Evolutionary conservation across 2,797 vertebrate genomes (phyloP).

Genomic region (Helicolenus hilgendorfi): DNA sequence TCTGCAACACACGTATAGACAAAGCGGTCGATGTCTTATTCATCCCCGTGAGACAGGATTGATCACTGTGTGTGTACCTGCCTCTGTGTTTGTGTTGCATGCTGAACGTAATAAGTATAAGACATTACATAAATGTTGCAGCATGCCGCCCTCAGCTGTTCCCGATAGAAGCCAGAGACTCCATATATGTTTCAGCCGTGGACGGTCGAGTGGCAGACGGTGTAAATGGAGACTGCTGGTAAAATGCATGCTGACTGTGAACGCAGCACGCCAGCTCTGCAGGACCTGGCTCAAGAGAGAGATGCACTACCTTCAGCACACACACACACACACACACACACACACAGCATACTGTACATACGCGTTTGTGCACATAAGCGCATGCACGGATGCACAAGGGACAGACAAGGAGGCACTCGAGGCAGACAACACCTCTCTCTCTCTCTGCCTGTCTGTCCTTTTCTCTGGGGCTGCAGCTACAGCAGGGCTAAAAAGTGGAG

Average conservation of each 20-base stretch:
- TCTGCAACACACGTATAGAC: background rate
- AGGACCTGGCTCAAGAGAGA: conserved; percentile 74
- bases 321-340: background rate
- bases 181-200: conserved; percentile 36
- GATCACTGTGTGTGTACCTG: background rate
- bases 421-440: background rate
- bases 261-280: conserved; percentile 67
- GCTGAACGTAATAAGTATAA: background rate
- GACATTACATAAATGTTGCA: conserved; percentile 1
- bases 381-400: no score
- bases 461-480: background rate
- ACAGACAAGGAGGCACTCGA: background rate
- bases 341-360: conserved; percentile 11
- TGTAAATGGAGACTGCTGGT: conserved; percentile 80
- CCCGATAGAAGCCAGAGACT: conserved; percentile 17
- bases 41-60: background rate
- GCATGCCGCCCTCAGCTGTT: background rate
- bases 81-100: background rate
- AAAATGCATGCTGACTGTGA: conserved; percentile 77
- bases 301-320: conserved; percentile 30
- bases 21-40: background rate
- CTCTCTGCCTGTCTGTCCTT: background rate
- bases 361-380: background rate
- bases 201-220: conserved; percentile 74
- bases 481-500: no score